A percentile compares a stretch with the other conserved stretches of the same genome.
Evolutionary conservation across 2,797 vertebrate genomes (phyloP).

Genomic region (Epinephelus awoara): DNA sequence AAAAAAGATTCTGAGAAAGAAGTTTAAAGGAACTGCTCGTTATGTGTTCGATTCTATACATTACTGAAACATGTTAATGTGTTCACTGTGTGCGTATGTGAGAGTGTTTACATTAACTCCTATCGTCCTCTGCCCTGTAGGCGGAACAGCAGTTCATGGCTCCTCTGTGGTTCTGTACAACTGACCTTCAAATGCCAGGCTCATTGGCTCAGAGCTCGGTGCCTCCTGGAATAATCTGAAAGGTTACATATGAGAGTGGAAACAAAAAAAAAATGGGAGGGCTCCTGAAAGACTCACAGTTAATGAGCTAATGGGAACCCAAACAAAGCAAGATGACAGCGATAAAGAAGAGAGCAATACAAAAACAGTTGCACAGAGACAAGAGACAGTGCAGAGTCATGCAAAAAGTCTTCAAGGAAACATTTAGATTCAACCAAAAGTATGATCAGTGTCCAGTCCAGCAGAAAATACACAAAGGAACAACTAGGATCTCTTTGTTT

Average conservation of each 20-base stretch:
- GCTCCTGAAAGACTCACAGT: slow-evolving; percentile 28
- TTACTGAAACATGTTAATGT: neutral
- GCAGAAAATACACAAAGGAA: neutral
- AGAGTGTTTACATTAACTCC: slow-evolving; percentile 27
- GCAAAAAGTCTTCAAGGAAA: neutral
- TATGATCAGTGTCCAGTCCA: neutral
- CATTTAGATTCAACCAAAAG: neutral
- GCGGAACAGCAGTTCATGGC: slow-evolving; percentile 29
- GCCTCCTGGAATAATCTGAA: slow-evolving; percentile 59
- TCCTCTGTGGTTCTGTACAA: slow-evolving; percentile 19
- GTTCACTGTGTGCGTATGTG: neutral
- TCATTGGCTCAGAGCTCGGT: slow-evolving; percentile 45
- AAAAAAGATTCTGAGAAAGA: neutral
- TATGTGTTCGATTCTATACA: neutral
- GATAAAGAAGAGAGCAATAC: slow-evolving; percentile 7
- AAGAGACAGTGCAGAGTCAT: neutral
- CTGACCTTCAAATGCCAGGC: slow-evolving; percentile 76
- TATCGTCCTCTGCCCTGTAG: slow-evolving; percentile 15
- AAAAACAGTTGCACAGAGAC: neutral
- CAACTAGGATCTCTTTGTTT: neutral
- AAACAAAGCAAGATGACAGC: slow-evolving; percentile 26
- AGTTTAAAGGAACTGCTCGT: neutral
- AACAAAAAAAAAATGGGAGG: slow-evolving; percentile 21
- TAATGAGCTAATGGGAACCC: slow-evolving; percentile 45
- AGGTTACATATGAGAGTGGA: slow-evolving; percentile 52